A percentile compares a stretch with the other conserved stretches of the same genome.
Conservation (phyloP, 2,113 vertebrate genomes). For the Corythaixoides concolor region DNA sequence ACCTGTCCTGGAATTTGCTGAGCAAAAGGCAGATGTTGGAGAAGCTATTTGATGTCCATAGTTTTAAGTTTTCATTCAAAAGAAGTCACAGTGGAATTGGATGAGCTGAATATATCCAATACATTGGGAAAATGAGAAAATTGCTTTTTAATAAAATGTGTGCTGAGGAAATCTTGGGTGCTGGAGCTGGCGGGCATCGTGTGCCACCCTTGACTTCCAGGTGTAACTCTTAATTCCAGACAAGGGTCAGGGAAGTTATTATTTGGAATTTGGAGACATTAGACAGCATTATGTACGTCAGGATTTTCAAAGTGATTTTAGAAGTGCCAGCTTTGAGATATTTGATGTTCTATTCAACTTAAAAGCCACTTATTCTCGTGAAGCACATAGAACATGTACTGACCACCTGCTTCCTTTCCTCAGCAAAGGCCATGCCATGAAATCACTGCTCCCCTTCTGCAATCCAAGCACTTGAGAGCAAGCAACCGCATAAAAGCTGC, state of each 20-base stretch:
- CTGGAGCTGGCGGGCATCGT: not conserved
- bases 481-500: not conserved
- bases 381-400: accelerated
- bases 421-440: not conserved
- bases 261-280: not conserved
- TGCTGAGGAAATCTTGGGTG: not conserved
- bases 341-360: not conserved
- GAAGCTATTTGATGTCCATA: not conserved
- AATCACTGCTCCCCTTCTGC: not conserved
- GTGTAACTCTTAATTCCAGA: not conserved
- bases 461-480: not conserved
- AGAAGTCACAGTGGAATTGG: not conserved
- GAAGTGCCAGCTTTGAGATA: not conserved
- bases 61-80: not conserved
- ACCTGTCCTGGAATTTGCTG: not conserved
- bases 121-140: not conserved
- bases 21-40: not conserved
- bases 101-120: not conserved
- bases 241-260: not conserved
- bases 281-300: not conserved
- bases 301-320: not conserved
- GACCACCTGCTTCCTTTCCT: not conserved
- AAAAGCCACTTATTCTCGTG: not conserved
- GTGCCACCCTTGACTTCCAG: not conserved
- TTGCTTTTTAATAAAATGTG: not conserved